Base-by-base conservation (phyloP, 2,797 vertebrate genomes). In the Platyrinchus mystaceus region DNA sequence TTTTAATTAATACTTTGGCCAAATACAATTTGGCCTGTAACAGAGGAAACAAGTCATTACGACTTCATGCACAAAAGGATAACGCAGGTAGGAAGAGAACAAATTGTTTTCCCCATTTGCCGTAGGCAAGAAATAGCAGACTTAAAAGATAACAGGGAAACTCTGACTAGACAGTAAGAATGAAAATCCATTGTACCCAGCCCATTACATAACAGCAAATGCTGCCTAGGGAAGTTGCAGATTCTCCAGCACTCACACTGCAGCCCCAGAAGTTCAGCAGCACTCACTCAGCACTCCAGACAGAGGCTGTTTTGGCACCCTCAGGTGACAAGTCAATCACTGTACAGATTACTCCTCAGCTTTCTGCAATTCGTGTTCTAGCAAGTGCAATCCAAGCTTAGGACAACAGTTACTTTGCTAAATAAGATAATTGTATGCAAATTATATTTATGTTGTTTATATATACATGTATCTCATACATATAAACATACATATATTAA, bases 201-300 rank as follows among this genome's bases (percentile, higher is more conserved):
- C 41, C 26, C 10, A 3, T n/a, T 53, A 44, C 13, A 49, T 10
- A 41, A 39, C 21, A 36, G 30, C 47, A 93, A 83, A 76, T 3
- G 20, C 19, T 13, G 22, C 27, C 14, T 13, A 36, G 9, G 30
- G 24, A 90, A 87, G n/a, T 26, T 49, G 66, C 4, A 6, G 58
- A 50, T 62, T 47, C 34, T 71, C 66, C 41, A 56, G 24, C 0
- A 0, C 20, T 70, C 3, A 3, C 19, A 44, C 21, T 8, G 27
- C 39, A 77, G 58, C 56, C 32, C 34, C n/a, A 41, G 22, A 70
- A 19, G 30, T 43, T 50, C 47, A 53, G 39, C 32, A 80, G 47
- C 27, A 22, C 26, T 49, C 0, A 0, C 50, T 24, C 46, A 71
- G 55, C 10, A 4, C 34, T 34, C 24, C 26, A 74, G 67, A 23